Conservation (phyloP, 2,797 vertebrate genomes). For the Astyanax mexicanus region DNA sequence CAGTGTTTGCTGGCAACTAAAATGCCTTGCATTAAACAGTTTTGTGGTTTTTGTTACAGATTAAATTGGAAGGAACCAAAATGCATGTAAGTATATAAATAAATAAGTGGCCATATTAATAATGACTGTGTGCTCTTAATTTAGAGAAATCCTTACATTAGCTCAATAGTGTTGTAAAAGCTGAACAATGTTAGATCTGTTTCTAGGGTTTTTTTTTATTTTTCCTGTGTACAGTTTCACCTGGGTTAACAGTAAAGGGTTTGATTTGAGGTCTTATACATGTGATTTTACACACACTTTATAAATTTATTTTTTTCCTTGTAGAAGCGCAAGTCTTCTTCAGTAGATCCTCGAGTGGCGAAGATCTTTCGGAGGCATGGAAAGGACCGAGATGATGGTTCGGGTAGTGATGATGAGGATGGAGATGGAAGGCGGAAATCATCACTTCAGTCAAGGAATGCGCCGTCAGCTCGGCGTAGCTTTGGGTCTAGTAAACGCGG, state of each 20-base stretch:
- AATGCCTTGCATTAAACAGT: slow-evolving; percentile 9
- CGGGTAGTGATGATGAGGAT: slow-evolving; percentile 67
- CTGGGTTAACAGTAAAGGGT: no score
- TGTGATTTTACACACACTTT: no score
- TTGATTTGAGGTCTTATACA: no score
- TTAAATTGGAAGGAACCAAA: slow-evolving; percentile 55
- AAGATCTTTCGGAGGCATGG: slow-evolving; percentile 80
- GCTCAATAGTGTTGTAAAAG: neutral
- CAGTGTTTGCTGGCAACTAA: neutral
- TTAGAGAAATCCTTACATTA: neutral
- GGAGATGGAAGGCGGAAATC: slow-evolving; percentile 67
- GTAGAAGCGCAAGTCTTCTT: slow-evolving; percentile 79
- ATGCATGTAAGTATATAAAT: slow-evolving; percentile 38
- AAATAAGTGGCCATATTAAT: no score
- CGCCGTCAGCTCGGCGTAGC: slow-evolving; percentile 69
- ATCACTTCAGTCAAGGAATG: slow-evolving; percentile 69
- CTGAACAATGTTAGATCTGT: neutral
- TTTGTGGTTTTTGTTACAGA: slow-evolving; percentile 42
- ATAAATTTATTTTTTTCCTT: no score
- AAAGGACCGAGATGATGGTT: slow-evolving; percentile 76
- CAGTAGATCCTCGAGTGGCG: slow-evolving; percentile 77
- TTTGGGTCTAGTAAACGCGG: slow-evolving; percentile 71
- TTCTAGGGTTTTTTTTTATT: no score
- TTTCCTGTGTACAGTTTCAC: no score
- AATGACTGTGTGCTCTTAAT: neutral